phyloP scores from a whole-genome alignment of 2,888 invertebrate genomes.

The Alviniconcha strummeri region DNA sequence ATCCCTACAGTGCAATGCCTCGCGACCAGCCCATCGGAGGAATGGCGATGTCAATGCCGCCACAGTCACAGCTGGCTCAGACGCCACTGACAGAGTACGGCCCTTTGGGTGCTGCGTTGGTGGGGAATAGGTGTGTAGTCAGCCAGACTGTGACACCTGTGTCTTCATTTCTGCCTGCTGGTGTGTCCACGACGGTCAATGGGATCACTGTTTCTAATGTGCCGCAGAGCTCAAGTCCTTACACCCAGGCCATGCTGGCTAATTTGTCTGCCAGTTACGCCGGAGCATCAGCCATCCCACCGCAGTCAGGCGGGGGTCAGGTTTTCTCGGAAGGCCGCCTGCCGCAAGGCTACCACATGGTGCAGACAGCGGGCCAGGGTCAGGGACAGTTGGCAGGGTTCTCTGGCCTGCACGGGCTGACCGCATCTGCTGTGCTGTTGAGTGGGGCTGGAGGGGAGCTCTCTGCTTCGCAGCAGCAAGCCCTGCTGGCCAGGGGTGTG shows the following conservation, averaged over 20 bases:
- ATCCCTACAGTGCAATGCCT: constrained; percentile 10
- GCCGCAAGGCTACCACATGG: constrained; percentile 28
- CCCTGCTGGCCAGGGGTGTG: constrained; percentile 15
- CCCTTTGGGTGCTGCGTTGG: constrained; percentile 8
- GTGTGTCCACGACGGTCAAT: constrained; percentile 24
- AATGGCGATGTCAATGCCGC: constrained; percentile 2
- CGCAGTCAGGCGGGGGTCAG: constrained; percentile 20
- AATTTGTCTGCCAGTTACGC: constrained; percentile 26
- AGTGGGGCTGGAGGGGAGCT: constrained; percentile 11
- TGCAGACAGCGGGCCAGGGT: constrained; percentile 4
- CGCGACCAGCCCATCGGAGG: neutral
- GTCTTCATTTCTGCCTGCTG: constrained; percentile 24
- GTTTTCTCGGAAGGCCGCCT: constrained; percentile 25
- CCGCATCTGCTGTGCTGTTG: neutral
- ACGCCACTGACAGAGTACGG: neutral
- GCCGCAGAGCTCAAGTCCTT: constrained; percentile 10
- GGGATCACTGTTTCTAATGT: constrained; percentile 22
- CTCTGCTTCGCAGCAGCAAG: neutral
- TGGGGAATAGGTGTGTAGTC: neutral
- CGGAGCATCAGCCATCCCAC: constrained; percentile 21
- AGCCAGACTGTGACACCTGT: constrained; percentile 6
- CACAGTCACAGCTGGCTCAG: neutral
- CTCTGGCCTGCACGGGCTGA: neutral
- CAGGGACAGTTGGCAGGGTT: constrained; percentile 20
- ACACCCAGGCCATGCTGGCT: constrained; percentile 28